phyloP scores from a whole-genome alignment of 2,888 invertebrate genomes.

The Scaptomyza reducta region DNA sequence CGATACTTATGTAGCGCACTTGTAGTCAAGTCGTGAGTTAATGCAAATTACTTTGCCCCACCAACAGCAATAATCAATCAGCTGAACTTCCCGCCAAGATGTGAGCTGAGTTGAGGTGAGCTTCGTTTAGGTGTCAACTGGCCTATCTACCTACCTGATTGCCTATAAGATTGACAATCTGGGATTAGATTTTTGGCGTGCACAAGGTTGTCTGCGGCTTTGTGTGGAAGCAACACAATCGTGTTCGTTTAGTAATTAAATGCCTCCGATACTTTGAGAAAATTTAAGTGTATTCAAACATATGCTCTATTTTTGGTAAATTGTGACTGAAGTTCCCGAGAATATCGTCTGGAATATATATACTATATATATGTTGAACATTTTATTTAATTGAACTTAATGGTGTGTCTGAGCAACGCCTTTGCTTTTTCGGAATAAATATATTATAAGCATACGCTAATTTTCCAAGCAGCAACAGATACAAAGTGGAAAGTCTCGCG shows the following conservation, averaged over 20 bases:
- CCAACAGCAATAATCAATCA: conserved; percentile 59
- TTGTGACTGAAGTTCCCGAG: background rate
- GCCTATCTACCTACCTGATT: conserved; percentile 40
- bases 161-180: conserved; percentile 67
- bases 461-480: conserved; percentile 18
- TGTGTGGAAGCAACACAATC: conserved; percentile 28
- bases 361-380: conserved; percentile 16
- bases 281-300: background rate
- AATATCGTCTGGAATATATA: background rate
- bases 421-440: conserved; percentile 16
- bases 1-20: conserved; percentile 54
- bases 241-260: conserved; percentile 27
- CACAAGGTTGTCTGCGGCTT: conserved; percentile 53
- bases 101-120: conserved; percentile 29
- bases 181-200: conserved; percentile 54
- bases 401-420: conserved; percentile 20
- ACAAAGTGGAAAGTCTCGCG: conserved; percentile 19
- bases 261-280: conserved; percentile 4
- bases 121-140: conserved; percentile 59
- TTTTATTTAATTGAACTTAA: conserved; percentile 34
- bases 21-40: conserved; percentile 63
- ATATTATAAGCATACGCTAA: conserved; percentile 17
- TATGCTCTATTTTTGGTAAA: background rate
- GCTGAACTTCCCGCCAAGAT: conserved; percentile 30
- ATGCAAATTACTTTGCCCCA: conserved; percentile 63